Percentiles rank a stretch among this genome's conserved stretches.
phyloP scores from a whole-genome alignment of 2,888 invertebrate species.

The Leucophenga maculata region DNA sequence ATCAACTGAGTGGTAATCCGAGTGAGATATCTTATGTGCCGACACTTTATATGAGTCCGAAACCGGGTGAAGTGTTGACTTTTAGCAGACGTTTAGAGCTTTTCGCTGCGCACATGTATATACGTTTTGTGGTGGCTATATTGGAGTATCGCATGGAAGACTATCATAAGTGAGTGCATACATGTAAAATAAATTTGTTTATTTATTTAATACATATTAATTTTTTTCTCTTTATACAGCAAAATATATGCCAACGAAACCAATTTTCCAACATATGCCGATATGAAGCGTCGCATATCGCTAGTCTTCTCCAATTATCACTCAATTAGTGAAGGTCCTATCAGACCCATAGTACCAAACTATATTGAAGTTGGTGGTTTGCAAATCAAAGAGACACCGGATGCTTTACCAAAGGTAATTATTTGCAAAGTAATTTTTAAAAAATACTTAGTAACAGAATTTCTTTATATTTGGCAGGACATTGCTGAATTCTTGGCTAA shows the following conservation, averaged over 20 bases:
- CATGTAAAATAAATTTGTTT: neutral
- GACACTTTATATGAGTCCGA: conserved; percentile 18
- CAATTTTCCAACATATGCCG: conserved; percentile 47
- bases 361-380: conserved; percentile 68
- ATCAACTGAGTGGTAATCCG: conserved; percentile 58
- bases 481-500: conserved; percentile 65
- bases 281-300: conserved; percentile 63
- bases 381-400: conserved; percentile 64
- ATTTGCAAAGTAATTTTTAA: too few relatives aligned
- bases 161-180: conserved; percentile 9
- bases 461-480: conserved; percentile 52
- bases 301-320: conserved; percentile 63
- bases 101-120: conserved; percentile 15
- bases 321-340: conserved; percentile 60
- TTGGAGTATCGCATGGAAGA: conserved; percentile 18
- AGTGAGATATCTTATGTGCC: conserved; percentile 59
- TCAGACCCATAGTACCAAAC: conserved; percentile 65
- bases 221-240: conserved; percentile 31
- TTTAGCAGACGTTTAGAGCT: conserved; percentile 46
- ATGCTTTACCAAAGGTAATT: conserved; percentile 62
- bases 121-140: neutral
- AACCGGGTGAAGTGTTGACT: conserved; percentile 28
- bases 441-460: too few relatives aligned
- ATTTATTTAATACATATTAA: neutral
- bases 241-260: conserved; percentile 26